These are phyloP conservation scores for Salarias fasciatus DNA, from an alignment of 2,797 vertebrate genomes.

Conservation along the genomic window DNA sequence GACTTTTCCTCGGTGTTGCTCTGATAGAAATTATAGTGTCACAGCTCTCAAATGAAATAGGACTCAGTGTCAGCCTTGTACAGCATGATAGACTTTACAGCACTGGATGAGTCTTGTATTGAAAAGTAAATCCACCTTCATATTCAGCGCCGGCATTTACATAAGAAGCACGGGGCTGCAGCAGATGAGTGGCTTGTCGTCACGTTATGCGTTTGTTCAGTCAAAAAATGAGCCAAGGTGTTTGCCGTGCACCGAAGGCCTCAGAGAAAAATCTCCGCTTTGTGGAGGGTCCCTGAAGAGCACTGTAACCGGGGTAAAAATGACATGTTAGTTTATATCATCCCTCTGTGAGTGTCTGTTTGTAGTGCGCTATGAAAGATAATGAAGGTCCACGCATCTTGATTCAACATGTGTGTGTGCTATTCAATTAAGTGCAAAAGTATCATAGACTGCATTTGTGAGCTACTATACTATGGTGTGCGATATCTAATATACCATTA, in stretches of 20 bases:
- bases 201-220: constrained; percentile 86
- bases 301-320: constrained; percentile 55
- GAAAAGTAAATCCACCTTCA: constrained; percentile 82
- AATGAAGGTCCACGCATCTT: constrained; percentile 12
- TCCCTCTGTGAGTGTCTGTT: constrained; percentile 16
- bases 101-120: constrained; percentile 59
- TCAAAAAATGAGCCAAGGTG: constrained; percentile 86
- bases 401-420: background rate
- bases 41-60: constrained; percentile 60
- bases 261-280: constrained; percentile 56
- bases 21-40: constrained; percentile 56
- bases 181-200: constrained; percentile 89
- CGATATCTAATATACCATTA: too few relatives aligned
- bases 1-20: constrained; percentile 42
- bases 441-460: constrained; percentile 1
- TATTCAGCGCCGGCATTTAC: constrained; percentile 88
- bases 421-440: constrained; percentile 25
- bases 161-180: constrained; percentile 90
- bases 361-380: constrained; percentile 10
- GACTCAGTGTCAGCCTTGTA: constrained; percentile 73
- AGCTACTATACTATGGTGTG: background rate
- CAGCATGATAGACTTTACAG: constrained; percentile 79
- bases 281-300: constrained; percentile 61
- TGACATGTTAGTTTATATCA: constrained; percentile 53
- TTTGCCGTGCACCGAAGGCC: constrained; percentile 56